These are phyloP conservation scores for Gopherus evgoodei DNA, from an alignment of 2,113 vertebrate species.

Conservation along the genomic window DNA sequence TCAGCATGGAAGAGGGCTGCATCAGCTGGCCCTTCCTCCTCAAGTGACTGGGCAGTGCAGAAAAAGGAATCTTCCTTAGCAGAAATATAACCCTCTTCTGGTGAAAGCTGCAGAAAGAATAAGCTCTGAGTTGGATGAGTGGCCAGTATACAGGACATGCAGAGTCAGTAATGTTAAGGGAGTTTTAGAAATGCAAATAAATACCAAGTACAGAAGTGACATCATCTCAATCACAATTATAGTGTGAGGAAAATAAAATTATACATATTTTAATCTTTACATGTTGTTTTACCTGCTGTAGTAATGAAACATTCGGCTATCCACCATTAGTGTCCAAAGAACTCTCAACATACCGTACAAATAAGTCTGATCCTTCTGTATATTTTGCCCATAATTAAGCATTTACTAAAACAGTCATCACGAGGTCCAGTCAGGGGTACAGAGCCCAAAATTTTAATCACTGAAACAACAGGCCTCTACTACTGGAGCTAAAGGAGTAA, in stretches of 20 bases:
- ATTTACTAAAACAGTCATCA: not conserved
- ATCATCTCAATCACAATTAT: not conserved
- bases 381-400: not conserved
- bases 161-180: not conserved
- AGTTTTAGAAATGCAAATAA: constrained; percentile 30
- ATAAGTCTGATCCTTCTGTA: not conserved
- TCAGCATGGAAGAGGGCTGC: constrained; percentile 91
- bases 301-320: not conserved
- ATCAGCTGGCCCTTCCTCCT: constrained; percentile 86
- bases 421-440: not conserved
- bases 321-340: not conserved
- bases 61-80: constrained; percentile 88
- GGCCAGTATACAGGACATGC: constrained; percentile 28
- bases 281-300: not conserved
- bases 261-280: not conserved
- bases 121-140: constrained; percentile 67
- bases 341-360: not conserved
- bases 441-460: not conserved
- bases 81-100: constrained; percentile 90
- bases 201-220: constrained; percentile 7
- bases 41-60: constrained; percentile 83
- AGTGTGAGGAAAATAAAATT: not conserved
- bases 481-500: not conserved
- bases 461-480: not conserved
- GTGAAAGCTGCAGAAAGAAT: constrained; percentile 89